phyloP scores from a whole-genome alignment of 2,888 invertebrate genomes.

The Pharmacophagus antenor region DNA sequence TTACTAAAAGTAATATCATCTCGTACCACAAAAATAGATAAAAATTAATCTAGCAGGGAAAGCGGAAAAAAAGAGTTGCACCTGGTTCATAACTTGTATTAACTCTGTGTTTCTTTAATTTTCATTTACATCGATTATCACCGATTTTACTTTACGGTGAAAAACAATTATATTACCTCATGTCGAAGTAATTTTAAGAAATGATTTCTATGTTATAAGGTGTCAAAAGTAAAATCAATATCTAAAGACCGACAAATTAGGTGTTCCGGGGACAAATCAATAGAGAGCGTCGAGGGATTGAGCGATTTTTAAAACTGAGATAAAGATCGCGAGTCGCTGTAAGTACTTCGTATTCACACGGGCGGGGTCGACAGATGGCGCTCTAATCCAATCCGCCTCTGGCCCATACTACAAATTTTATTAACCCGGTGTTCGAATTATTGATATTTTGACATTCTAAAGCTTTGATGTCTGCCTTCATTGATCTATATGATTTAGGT shows the following conservation, averaged over 20 bases:
- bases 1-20: too few species aligned
- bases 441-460: slow-evolving; percentile 77
- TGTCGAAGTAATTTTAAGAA: not conserved
- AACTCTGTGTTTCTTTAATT: too few species aligned
- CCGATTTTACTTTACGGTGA: too few species aligned
- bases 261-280: slow-evolving; percentile 73
- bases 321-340: slow-evolving; percentile 74
- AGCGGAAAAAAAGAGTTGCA: too few species aligned
- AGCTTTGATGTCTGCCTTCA: slow-evolving; percentile 36
- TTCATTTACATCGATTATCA: too few species aligned
- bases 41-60: too few species aligned
- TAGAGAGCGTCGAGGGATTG: slow-evolving; percentile 70
- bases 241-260: slow-evolving; percentile 68
- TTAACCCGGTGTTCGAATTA: slow-evolving; percentile 79
- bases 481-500: slow-evolving; percentile 6
- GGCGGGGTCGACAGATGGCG: slow-evolving; percentile 76
- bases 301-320: slow-evolving; percentile 79
- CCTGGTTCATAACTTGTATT: too few species aligned
- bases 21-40: too few species aligned
- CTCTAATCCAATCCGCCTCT: slow-evolving; percentile 78
- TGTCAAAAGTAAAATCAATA: slow-evolving; percentile 66
- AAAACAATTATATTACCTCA: not conserved
- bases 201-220: slow-evolving; percentile 37
- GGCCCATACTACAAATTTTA: slow-evolving; percentile 77
- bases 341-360: slow-evolving; percentile 78